Evolutionary conservation across 2,113 vertebrate genomes (phyloP).

Genomic region (Heloderma charlesbogerti): DNA sequence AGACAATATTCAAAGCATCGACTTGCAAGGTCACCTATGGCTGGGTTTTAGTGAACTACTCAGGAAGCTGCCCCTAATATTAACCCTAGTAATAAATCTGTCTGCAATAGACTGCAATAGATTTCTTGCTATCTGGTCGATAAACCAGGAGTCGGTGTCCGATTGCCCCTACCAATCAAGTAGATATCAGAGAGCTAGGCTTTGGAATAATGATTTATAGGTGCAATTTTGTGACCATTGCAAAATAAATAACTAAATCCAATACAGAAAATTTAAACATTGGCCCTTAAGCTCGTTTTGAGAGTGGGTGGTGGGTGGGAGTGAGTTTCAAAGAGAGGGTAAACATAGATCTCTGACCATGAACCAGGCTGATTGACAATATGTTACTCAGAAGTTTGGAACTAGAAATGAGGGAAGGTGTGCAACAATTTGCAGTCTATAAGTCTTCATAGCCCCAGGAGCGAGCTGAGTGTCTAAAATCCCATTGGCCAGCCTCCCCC

Average conservation of each 20-base stretch:
- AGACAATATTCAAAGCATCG: slow-evolving; percentile 29
- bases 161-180: background rate
- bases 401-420: background rate
- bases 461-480: background rate
- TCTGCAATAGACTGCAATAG: background rate
- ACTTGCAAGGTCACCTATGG: slow-evolving; percentile 4
- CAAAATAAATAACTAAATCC: background rate
- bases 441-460: background rate
- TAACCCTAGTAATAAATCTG: background rate
- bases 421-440: background rate
- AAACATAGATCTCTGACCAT: background rate
- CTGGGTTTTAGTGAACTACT: background rate
- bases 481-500: too few species aligned
- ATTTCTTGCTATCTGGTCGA: background rate
- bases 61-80: background rate
- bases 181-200: too few species aligned
- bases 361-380: background rate
- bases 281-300: too few species aligned
- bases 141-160: background rate
- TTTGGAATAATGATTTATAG: background rate
- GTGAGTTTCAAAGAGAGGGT: background rate
- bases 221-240: background rate
- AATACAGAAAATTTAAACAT: background rate
- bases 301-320: too few species aligned
- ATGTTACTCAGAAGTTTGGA: background rate